phyloP scores from a whole-genome alignment of 2,113 vertebrate species.

The Centropus bengalensis region DNA sequence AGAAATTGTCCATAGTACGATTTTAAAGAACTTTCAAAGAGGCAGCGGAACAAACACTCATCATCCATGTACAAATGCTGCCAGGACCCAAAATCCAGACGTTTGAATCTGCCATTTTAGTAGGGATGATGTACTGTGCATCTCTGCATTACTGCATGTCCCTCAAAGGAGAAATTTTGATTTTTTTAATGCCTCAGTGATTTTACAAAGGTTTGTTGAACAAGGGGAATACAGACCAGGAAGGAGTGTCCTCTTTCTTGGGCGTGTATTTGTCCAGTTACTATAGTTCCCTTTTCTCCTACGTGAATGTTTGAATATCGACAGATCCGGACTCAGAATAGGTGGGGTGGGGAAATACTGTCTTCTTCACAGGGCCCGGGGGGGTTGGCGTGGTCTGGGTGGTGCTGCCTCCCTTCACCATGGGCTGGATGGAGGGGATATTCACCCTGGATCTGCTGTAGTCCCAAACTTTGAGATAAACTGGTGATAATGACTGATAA shows the following conservation, averaged over 20 bases:
- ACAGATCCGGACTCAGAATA: neutral
- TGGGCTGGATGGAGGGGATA: neutral
- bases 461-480: conserved; percentile 18
- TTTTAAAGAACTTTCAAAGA: neutral
- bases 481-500: conserved; percentile 43
- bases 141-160: neutral
- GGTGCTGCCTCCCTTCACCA: neutral
- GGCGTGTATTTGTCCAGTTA: neutral
- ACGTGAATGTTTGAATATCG: conserved; percentile 16
- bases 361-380: neutral
- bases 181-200: neutral
- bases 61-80: neutral
- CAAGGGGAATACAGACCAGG: neutral
- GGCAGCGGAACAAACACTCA: conserved; percentile 17
- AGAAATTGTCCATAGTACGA: neutral
- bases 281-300: conserved; percentile 13
- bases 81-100: neutral
- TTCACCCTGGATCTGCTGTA: neutral
- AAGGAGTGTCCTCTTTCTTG: neutral
- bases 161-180: neutral
- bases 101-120: neutral
- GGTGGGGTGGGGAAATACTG: neutral
- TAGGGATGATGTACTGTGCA: neutral
- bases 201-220: neutral
- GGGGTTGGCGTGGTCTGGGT: neutral